These are phyloP conservation scores for Pachydiplax longipennis DNA, from an alignment of 2,888 invertebrate species.

Conservation along the genomic window DNA sequence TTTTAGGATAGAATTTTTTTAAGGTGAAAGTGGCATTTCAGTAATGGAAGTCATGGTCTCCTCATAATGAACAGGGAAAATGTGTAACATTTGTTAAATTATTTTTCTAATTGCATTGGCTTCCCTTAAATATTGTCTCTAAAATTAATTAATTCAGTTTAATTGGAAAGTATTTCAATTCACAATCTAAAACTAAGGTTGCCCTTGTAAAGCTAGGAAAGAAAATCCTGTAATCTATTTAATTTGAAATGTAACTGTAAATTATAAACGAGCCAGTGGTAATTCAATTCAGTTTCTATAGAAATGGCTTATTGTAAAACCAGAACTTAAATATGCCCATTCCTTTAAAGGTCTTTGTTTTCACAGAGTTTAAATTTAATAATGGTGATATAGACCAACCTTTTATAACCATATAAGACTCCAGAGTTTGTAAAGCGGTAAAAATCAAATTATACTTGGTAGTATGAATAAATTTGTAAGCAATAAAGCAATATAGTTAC, in stretches of 20 bases:
- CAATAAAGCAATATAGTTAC: conserved; percentile 25
- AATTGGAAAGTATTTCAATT: neutral
- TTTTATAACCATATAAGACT: conserved; percentile 30
- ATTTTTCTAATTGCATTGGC: neutral
- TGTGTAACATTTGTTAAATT: neutral
- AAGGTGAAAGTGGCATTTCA: neutral
- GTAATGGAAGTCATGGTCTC: conserved; percentile 35
- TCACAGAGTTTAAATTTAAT: neutral
- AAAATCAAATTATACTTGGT: conserved; percentile 26
- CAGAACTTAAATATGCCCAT: neutral
- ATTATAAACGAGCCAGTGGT: conserved; percentile 13
- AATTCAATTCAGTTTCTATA: conserved; percentile 11
- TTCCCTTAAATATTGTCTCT: neutral
- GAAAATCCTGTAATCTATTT: conserved; percentile 2
- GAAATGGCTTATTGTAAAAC: conserved; percentile 23
- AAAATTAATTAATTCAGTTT: neutral
- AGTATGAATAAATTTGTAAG: conserved; percentile 33
- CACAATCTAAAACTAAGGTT: neutral
- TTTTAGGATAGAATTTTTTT: neutral
- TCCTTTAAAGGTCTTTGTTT: neutral
- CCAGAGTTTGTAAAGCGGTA: conserved; percentile 1
- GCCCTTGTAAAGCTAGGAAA: neutral
- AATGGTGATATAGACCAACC: conserved; percentile 23
- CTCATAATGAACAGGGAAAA: neutral
- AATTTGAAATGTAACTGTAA: neutral